Base-by-base conservation (phyloP, 2,797 vertebrate genomes). In the Heterohyrax brucei region DNA sequence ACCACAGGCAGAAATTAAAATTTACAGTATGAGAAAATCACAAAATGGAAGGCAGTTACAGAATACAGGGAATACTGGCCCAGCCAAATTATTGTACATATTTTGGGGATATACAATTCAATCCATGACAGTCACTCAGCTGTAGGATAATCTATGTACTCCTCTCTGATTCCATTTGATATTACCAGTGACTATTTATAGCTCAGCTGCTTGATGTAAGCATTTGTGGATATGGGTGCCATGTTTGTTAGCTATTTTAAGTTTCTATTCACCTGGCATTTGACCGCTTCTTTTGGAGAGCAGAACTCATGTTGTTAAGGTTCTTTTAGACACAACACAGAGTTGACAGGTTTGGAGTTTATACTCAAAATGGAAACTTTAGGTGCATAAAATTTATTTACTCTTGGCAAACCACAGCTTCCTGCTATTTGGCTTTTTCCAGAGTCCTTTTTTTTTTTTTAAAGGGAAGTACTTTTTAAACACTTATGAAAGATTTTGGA, bases 311-410 rank as follows among this genome's bases (percentile, higher is more conserved):
- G 92, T 89, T 87, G 18, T n/a, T 90, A 85, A 76, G 10, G 22
- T 87, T 94, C 66, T 22, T 89, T 96, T 83, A 94, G 89, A 94
- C 56, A 89, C 48, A 91, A 89, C 26, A 83, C 12, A 64, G 61
- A 90, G 73, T 92, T 93, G 96, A 95, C 75, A 90, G 76, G 24
- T 94, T 96, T 96, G 61, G 72, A 72, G 64, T 93, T 73, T 73
- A 81, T 26, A 86, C 39, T 94, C 77, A 88, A 89, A 94, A 95
- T 77, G 70, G 93, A 97, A 97, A 94, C 61, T 95, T 85, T 19
- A 70, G 89, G 92, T 96, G 59, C 46, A 16, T 88, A 92, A 82
- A 90, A 87, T 93, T 88, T 96, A 95, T 96, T 96, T 96, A 88
- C 30, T 94, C 44, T 95, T 93, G 93, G 93, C 66, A 95, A 96